phyloP scores from a whole-genome alignment of 2,888 invertebrate species.

The Cryptosula pallasiana region DNA sequence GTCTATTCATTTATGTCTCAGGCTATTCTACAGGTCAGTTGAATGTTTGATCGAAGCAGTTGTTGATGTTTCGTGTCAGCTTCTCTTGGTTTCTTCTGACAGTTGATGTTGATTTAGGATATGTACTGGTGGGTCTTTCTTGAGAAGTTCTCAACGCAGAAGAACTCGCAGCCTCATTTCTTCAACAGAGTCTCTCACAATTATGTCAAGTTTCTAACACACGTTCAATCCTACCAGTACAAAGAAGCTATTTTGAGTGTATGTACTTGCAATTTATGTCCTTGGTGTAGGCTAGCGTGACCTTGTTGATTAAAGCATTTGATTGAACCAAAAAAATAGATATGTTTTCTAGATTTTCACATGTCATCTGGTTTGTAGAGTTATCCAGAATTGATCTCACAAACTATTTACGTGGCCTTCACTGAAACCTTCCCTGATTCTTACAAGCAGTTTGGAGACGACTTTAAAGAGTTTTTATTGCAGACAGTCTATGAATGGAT shows the following conservation, averaged over 20 bases:
- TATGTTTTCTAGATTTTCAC: background rate
- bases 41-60: too few relatives aligned
- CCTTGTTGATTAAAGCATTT: too few relatives aligned
- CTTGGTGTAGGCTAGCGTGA: too few relatives aligned
- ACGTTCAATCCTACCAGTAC: slow-evolving; percentile 35
- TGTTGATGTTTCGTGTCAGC: too few relatives aligned
- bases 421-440: slow-evolving; percentile 50
- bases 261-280: too few relatives aligned
- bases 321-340: too few relatives aligned
- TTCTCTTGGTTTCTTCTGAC: too few relatives aligned
- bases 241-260: slow-evolving; percentile 46
- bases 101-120: too few relatives aligned
- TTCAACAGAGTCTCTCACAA: slow-evolving; percentile 49
- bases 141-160: slow-evolving; percentile 42
- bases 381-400: slow-evolving; percentile 45
- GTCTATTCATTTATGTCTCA: slow-evolving; percentile 47
- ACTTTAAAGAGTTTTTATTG: slow-evolving; percentile 45
- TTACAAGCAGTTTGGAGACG: slow-evolving; percentile 48
- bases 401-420: slow-evolving; percentile 47
- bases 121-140: slow-evolving; percentile 50
- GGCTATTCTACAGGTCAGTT: slow-evolving; percentile 45
- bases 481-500: slow-evolving; percentile 45
- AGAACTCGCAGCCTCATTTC: slow-evolving; percentile 38
- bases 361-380: slow-evolving; percentile 34
- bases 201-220: slow-evolving; percentile 46